Conservation (phyloP, 64 coral and sea anemone genomes). For the Trachythela sp. region DNA sequence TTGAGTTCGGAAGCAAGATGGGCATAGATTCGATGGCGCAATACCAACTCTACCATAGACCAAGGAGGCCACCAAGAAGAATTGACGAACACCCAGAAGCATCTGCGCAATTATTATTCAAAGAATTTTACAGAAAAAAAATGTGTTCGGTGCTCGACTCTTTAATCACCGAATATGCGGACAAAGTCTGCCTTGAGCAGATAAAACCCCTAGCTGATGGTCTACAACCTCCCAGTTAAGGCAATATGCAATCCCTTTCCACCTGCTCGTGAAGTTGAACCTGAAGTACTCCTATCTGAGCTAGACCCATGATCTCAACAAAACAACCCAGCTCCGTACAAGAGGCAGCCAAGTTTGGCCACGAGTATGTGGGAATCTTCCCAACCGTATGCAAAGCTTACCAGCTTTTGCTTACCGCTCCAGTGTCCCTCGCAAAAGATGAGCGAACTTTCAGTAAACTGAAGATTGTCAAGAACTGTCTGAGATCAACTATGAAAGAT, state of each 20-base stretch:
- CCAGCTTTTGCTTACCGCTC: background rate
- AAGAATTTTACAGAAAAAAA: background rate
- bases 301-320: background rate
- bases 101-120: background rate
- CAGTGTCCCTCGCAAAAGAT: background rate
- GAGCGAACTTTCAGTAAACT: slow-evolving; percentile 4
- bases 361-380: background rate
- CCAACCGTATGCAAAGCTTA: slow-evolving; percentile 4
- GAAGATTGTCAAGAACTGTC: slow-evolving; percentile 1
- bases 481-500: background rate
- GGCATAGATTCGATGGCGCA: background rate
- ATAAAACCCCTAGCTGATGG: background rate
- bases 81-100: background rate
- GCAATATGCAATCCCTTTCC: background rate
- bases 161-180: background rate
- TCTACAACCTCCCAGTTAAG: background rate
- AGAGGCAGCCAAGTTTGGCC: background rate
- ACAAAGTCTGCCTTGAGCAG: background rate
- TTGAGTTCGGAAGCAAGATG: background rate
- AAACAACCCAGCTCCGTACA: background rate
- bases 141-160: background rate
- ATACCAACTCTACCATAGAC: background rate
- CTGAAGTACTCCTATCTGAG: background rate
- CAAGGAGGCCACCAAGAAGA: background rate
- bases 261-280: background rate